Evolutionary conservation across 2,113 vertebrate genomes (phyloP), one percentile per base, ranked within the genome.

Genomic region (Chionis minor): DNA sequence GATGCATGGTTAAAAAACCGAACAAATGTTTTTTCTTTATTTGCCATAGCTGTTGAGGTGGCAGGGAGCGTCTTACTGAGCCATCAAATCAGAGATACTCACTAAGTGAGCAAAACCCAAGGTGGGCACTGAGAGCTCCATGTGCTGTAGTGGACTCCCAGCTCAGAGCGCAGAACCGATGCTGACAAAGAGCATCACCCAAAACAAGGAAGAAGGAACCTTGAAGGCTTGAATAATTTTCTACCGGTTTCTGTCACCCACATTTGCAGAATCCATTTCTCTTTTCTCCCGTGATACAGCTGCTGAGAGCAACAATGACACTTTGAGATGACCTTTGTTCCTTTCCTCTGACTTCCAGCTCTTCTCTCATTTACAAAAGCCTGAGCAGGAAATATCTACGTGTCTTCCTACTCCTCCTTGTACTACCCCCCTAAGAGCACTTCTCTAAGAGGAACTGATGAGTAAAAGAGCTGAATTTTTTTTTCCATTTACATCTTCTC

Each of bases 41-140:
- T 80, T 58, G 15, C 33, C 0, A 0, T 24, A 40, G 35, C 44
- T 61, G 8, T 42, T 80, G 19, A 14, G 9, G 35, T 55, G 55
- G 8, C 38, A 67, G 18, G 73, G 79, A 40, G 16, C 13, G 19
- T 72, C 61, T 55, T 11, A 56, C n/a, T 33, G 44, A 78, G 32
- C 19, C 28, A n/a, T 13, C 54, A 27, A 23, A 22, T 33, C 63
- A 55, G 38, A 47, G 38, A 7, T 8, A 11, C 7, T 59, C 28
- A 55, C 32, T 67, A 7, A 6, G n/a, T 16, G 58, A 66, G 14
- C 27, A 35, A 65, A 83, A 9, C 17, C 49, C 28, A 52, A 87
- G 40, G 30, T 42, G 54, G 24, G 22, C 40, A 40, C 45, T 7
- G 8, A 12, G 21, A 33, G 40, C 52, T 26, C 4, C 11, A 75